Evolutionary conservation across 2,797 vertebrate genomes (phyloP).

Genomic region (Todus mexicanus): DNA sequence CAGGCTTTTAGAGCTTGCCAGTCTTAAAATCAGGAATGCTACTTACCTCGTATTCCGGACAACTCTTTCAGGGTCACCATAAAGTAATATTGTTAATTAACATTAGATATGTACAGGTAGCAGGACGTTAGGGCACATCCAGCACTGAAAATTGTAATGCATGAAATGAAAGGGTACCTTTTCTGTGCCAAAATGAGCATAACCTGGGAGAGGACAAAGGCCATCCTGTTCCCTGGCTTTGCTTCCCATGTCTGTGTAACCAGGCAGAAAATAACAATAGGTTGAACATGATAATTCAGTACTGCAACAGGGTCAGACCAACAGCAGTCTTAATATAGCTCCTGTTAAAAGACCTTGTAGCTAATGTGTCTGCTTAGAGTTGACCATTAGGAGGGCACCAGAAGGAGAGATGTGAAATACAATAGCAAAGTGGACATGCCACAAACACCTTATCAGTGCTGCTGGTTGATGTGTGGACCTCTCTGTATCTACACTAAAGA

Average conservation of each 20-base stretch:
- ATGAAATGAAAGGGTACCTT: neutral
- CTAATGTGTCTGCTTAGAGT: neutral
- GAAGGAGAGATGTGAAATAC: neutral
- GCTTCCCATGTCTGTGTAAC: neutral
- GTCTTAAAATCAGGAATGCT: neutral
- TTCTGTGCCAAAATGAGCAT: neutral
- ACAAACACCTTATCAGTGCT: neutral
- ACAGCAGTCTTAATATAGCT: neutral
- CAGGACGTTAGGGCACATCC: neutral
- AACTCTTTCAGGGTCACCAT: neutral
- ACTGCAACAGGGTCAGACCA: neutral
- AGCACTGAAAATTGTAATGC: neutral
- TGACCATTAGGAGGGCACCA: neutral
- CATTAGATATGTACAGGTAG: neutral
- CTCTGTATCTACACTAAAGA: neutral
- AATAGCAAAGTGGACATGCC: neutral
- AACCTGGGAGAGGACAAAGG: neutral
- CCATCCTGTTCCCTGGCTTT: neutral
- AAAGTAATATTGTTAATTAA: neutral
- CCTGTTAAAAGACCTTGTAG: neutral
- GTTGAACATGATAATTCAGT: neutral
- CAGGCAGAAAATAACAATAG: neutral
- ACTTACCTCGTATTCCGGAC: neutral
- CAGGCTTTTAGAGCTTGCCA: neutral
- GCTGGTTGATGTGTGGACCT: neutral